These are phyloP conservation scores for Rhynchonycteris naso DNA, from an alignment of 2,797 vertebrate genomes.

Conservation along the genomic window DNA sequence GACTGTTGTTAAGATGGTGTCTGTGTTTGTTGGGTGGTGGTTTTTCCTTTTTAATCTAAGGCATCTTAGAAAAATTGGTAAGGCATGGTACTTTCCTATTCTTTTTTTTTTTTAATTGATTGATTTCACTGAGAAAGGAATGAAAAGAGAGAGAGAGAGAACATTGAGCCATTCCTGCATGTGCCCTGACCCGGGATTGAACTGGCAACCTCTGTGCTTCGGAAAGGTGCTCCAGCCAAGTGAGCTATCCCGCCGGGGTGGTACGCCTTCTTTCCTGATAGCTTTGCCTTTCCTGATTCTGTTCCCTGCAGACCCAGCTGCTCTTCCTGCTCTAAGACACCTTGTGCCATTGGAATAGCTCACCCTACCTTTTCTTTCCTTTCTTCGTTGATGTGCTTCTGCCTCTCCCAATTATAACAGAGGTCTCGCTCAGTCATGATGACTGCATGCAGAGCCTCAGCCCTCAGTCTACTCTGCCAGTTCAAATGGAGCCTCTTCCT, in stretches of 20 bases:
- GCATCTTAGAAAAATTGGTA: not conserved
- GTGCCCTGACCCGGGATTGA: too few species aligned
- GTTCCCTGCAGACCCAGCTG: not conserved
- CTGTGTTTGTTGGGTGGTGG: not conserved
- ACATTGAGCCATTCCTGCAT: too few species aligned
- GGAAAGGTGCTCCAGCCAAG: too few species aligned
- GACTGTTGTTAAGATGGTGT: not conserved
- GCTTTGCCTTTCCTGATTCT: not conserved
- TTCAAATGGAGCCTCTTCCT: not conserved
- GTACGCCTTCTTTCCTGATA: not conserved
- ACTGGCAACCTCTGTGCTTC: too few species aligned
- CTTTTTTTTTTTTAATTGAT: too few species aligned
- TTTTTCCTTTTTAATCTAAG: not conserved
- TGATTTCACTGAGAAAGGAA: too few species aligned
- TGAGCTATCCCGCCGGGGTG: too few species aligned
- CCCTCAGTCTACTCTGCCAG: not conserved
- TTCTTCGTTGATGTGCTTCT: not conserved
- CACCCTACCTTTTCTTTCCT: not conserved
- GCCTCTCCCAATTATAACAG: too few species aligned
- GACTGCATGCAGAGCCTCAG: fast-evolving
- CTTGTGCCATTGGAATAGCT: not conserved
- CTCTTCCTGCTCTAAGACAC: not conserved
- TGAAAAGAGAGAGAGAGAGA: too few species aligned
- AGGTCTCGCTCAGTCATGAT: not conserved
- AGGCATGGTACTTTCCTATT: not conserved